phyloP scores from a whole-genome alignment of 30 jellyfish, hydroid and myxozoan species.

The Aurelia aurita complex sp. Pacific region DNA sequence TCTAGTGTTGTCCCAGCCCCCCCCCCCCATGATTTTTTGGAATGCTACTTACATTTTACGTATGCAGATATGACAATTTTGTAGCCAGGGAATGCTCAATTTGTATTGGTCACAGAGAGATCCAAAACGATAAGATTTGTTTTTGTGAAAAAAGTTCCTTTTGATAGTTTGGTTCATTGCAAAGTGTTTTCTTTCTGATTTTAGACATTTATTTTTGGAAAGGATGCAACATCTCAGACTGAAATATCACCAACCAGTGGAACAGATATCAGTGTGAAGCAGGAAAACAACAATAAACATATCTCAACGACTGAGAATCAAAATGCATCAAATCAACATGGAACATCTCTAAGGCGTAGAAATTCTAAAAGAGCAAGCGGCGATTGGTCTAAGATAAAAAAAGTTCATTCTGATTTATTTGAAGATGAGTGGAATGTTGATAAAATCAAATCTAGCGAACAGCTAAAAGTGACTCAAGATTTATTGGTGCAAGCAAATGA shows the following conservation, averaged over 20 bases:
- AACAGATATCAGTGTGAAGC: background rate
- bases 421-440: slow-evolving; percentile 58
- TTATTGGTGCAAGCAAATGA: slow-evolving; percentile 69
- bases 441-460: slow-evolving; percentile 35
- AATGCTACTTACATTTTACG: too few species aligned
- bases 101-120: too few species aligned
- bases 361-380: slow-evolving; percentile 61
- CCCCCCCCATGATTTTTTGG: too few species aligned
- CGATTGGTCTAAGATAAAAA: slow-evolving; percentile 36
- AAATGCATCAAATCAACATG: too few species aligned
- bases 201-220: background rate
- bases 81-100: too few species aligned
- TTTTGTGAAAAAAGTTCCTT: too few species aligned
- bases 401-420: slow-evolving; percentile 43
- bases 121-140: too few species aligned
- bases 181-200: too few species aligned
- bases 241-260: background rate
- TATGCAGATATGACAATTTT: too few species aligned
- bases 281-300: background rate
- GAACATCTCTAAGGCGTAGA: slow-evolving; percentile 6
- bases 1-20: too few species aligned
- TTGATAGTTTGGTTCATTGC: too few species aligned
- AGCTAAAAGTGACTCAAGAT: slow-evolving; percentile 59
- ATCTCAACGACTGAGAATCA: too few species aligned
- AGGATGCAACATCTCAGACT: slow-evolving; percentile 15